phyloP scores from a whole-genome alignment of 2,888 invertebrate species.

The Neoascia interrupta region DNA sequence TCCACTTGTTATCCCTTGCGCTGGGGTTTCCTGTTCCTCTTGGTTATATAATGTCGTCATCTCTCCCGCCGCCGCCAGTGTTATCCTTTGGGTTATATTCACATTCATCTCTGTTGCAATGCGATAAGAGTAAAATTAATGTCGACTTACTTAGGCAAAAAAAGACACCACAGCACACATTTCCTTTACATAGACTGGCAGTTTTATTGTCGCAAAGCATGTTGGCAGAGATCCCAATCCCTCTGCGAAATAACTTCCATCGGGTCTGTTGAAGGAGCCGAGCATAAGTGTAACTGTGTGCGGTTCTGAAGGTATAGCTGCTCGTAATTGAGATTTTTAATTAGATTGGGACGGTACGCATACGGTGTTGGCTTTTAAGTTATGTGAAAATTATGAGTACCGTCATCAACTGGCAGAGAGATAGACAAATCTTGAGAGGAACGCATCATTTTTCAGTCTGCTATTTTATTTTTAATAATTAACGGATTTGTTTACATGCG shows the following conservation, averaged over 20 bases:
- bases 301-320: constrained; percentile 38
- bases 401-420: not conserved
- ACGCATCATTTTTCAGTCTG: not conserved
- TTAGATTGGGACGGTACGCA: constrained; percentile 26
- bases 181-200: constrained; percentile 1
- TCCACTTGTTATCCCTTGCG: constrained; percentile 44
- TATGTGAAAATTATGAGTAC: constrained; percentile 38
- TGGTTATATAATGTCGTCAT: no score
- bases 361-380: not conserved
- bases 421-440: not conserved
- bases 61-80: not conserved
- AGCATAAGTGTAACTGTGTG: constrained; percentile 6
- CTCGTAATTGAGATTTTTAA: constrained; percentile 64
- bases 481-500: constrained; percentile 53
- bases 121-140: constrained; percentile 63
- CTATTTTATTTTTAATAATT: constrained; percentile 17
- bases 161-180: constrained; percentile 21
- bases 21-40: no score
- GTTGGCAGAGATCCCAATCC: not conserved
- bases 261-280: not conserved
- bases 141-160: constrained; percentile 36
- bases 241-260: not conserved
- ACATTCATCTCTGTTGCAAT: constrained; percentile 46
- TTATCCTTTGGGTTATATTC: not conserved
- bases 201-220: constrained; percentile 12